Evolutionary conservation across 92 coral and sea anemone genomes (phyloP).

Genomic region (Scolanthus callimorphus): DNA sequence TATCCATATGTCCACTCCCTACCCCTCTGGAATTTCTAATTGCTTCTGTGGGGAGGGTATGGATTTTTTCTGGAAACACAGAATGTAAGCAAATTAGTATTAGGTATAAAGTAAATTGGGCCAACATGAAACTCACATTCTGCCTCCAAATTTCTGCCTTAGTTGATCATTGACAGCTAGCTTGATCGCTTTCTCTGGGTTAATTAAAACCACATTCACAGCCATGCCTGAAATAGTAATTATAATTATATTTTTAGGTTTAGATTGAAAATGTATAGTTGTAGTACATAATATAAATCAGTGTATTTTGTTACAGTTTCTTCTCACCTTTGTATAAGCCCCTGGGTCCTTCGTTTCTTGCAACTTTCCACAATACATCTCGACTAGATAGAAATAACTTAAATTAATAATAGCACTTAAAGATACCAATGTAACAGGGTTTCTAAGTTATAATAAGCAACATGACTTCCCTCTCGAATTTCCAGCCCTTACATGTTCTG

Average conservation of each 20-base stretch:
- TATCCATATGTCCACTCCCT: too few species aligned
- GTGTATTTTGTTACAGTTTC: too few species aligned
- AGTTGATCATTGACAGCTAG: conserved; percentile 96
- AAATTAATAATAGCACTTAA: background rate
- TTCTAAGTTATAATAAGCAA: background rate
- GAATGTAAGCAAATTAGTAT: too few species aligned
- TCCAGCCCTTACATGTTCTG: background rate
- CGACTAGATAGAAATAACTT: conserved; percentile 18
- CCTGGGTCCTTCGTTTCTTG: conserved; percentile 64
- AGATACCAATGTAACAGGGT: too few species aligned
- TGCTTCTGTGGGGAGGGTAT: too few species aligned
- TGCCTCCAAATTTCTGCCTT: conserved; percentile 92
- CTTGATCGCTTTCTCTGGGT: conserved; percentile 97
- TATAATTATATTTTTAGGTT: background rate
- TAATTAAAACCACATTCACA: conserved; percentile 80
- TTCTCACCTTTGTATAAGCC: conserved; percentile 97
- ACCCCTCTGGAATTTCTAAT: too few species aligned
- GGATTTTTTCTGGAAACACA: too few species aligned
- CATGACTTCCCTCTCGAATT: background rate
- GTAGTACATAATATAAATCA: too few species aligned
- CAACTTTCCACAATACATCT: conserved; percentile 86
- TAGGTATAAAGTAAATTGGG: too few species aligned
- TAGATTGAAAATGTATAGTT: too few species aligned
- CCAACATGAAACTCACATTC: conserved; percentile 72
- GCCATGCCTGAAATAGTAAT: conserved; percentile 57